phyloP scores from a whole-genome alignment of 2,113 vertebrate genomes.

The Phocoena sinus region DNA sequence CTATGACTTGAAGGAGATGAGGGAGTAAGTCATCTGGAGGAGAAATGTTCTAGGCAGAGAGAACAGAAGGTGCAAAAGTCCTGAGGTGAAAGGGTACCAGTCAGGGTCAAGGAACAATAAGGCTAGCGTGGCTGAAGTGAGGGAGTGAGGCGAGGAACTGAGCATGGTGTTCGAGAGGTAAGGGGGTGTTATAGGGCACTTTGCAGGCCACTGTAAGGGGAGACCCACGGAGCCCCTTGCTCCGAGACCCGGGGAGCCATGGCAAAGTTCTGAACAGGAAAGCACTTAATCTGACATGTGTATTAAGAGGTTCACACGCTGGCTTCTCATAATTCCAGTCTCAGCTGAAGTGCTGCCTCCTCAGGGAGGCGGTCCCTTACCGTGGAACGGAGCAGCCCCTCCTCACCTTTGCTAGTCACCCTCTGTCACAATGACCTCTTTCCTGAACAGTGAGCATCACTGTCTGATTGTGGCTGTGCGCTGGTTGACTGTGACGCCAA shows the following conservation, averaged over 20 bases:
- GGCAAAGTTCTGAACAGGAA: background rate
- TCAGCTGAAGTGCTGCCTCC: background rate
- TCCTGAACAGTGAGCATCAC: background rate
- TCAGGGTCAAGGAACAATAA: background rate
- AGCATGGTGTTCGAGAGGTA: background rate
- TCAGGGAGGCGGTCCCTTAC: background rate
- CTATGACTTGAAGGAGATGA: background rate
- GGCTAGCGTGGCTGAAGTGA: too few species aligned
- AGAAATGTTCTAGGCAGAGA: background rate
- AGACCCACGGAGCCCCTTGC: too few species aligned
- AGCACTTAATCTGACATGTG: too few species aligned
- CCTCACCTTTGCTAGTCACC: background rate
- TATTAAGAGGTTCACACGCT: background rate
- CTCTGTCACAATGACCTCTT: background rate
- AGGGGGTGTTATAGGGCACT: rapidly evolving
- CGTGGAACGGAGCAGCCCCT: background rate
- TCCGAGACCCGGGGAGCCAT: background rate
- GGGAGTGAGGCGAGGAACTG: background rate
- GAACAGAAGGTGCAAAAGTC: background rate
- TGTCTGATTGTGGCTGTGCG: background rate
- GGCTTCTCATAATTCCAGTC: background rate
- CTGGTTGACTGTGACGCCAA: background rate
- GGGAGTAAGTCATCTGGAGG: background rate
- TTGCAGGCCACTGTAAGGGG: background rate
- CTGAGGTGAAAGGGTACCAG: background rate